Conservation (phyloP, 2,888 invertebrate species). For the Epirrhoe tristata region DNA sequence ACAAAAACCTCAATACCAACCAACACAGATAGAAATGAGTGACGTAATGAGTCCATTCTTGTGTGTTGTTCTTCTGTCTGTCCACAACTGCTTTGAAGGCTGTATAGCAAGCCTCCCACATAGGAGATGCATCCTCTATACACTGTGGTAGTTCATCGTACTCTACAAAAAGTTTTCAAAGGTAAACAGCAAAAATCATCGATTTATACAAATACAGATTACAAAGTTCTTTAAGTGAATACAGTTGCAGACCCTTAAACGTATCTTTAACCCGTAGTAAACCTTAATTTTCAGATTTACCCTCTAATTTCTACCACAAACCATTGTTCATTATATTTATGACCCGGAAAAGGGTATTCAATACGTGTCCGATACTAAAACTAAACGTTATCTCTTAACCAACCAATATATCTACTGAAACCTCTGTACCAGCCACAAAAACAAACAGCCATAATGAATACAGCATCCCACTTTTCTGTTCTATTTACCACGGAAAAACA, state of each 20-base stretch:
- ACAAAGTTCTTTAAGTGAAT: no score
- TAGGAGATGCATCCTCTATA: constrained; percentile 55
- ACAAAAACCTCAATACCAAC: constrained; percentile 48
- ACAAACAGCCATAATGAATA: constrained; percentile 33
- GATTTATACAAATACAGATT: no score
- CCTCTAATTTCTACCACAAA: background rate
- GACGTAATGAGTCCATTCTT: constrained; percentile 73
- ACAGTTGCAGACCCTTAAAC: no score
- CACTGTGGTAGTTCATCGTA: constrained; percentile 61
- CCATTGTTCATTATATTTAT: background rate
- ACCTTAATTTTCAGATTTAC: background rate
- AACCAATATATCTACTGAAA: constrained; percentile 2
- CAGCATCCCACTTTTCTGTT: constrained; percentile 8
- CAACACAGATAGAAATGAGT: constrained; percentile 75
- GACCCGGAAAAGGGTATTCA: background rate
- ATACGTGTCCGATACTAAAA: background rate
- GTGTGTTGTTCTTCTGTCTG: constrained; percentile 63
- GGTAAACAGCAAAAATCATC: background rate
- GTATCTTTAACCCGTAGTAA: no score
- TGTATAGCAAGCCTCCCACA: constrained; percentile 69
- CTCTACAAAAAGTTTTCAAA: constrained; percentile 48
- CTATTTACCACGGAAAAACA: constrained; percentile 11
- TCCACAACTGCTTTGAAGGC: constrained; percentile 61
- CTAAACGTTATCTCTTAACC: constrained; percentile 8
- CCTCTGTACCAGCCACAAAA: constrained; percentile 20